Base-by-base conservation (phyloP, 2,113 vertebrate species). In the Ovibos moschatus region DNA sequence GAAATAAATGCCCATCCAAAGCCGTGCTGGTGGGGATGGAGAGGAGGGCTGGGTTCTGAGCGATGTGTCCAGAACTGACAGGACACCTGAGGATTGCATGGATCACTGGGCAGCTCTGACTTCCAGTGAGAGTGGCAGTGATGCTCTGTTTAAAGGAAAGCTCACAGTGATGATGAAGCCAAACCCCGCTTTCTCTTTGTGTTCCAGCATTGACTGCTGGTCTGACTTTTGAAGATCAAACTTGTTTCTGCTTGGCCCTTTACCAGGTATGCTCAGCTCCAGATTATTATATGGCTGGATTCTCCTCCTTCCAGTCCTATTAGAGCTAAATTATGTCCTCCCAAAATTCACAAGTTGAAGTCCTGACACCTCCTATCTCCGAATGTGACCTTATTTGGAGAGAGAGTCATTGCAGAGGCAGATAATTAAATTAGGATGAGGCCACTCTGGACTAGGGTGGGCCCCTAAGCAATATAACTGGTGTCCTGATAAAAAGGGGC, bases 101-200 rank as follows among this genome's bases (percentile, higher is more conserved):
- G 21, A 17, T 12, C 71, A 14, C 43, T 12, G 45, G 28, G 33
- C 13, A 36, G 25, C 33, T 82, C 4, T 2, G 10, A 14, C 30
- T 50, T 71, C 12, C 4, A 2, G 6, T 5, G 50, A 78, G 76
- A 19, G 27, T 28, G 1, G 13, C 3, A 6, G 17, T 71, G 30
- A 47, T 86, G 47, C 40, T 10, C 17, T 23, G 21, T 71, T 55
- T 50, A 79, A 67, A 64, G 67, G 43, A 71, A 83, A 8, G 2
- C 62, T 74, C 53, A 25, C 3, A 6, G 1, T 43, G 47, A 43
- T 19, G 71, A 19, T 13, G 27, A 87, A 57, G 7, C 50, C 12
- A 2, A 47, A n/a, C 23, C 30, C 3, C 7, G 0, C 8, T 43
- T 51, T 10, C 33, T 36, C 33, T 16, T 10, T 13, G 11, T 21